phyloP scores from a whole-genome alignment of 2,113 vertebrate genomes.

The Meles meles region DNA sequence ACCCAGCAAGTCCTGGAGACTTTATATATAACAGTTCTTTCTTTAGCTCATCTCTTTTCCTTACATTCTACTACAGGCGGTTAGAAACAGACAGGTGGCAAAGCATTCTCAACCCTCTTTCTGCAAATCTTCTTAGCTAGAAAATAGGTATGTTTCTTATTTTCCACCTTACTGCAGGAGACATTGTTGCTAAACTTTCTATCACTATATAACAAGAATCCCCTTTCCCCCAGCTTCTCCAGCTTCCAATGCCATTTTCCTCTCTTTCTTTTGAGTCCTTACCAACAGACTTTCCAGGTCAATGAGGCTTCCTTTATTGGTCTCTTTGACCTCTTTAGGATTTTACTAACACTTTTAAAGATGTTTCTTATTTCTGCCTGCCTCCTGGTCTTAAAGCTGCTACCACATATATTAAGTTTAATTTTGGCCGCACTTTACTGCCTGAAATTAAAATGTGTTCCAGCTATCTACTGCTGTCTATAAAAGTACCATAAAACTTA shows the following conservation, averaged over 20 bases:
- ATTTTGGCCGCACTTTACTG: neutral
- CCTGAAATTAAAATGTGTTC: neutral
- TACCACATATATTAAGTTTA: neutral
- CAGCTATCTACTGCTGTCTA: neutral
- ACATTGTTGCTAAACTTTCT: conserved; percentile 62
- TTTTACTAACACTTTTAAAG: neutral
- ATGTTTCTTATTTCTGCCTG: neutral
- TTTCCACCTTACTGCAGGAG: conserved; percentile 59
- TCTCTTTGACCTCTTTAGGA: neutral
- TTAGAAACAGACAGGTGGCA: conserved; percentile 64
- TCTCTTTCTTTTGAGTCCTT: neutral
- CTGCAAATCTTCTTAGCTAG: conserved; percentile 38
- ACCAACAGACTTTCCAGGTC: neutral
- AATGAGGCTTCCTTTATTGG: neutral
- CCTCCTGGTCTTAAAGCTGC: neutral
- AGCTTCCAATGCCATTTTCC: neutral
- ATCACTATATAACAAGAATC: neutral
- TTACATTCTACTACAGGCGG: conserved; percentile 72
- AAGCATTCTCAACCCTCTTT: conserved; percentile 43
- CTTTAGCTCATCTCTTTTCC: conserved; percentile 71
- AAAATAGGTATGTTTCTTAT: conserved; percentile 58
- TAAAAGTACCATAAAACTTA: conserved; percentile 7
- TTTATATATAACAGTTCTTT: conserved; percentile 78
- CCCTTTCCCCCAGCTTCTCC: neutral
- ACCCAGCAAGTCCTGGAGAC: conserved; percentile 70